Base-by-base conservation (phyloP, 1,140 invertebrate genomes). In the Stegodyphus mimosarum region DNA sequence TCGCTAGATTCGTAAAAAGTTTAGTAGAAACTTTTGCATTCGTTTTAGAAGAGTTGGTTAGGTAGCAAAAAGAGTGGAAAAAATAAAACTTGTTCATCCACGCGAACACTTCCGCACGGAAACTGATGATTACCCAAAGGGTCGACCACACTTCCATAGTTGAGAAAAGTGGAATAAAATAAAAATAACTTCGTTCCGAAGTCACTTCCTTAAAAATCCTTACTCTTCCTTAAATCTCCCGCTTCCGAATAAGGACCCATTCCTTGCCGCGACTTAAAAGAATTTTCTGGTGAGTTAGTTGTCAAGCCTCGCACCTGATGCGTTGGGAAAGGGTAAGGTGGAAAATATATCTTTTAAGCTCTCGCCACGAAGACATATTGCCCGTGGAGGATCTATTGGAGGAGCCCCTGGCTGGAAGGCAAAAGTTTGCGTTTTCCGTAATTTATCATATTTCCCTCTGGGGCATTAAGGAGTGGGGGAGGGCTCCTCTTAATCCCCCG, bases 361-460 rank as follows among this genome's bases (percentile, higher is more conserved):
- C 71, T 18, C 17, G 11, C 13, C 71, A 15, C 6, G 55, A 66
- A 83, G 80, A 74, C 80, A 72, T 60, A 81, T 72, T 81, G 66
- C 78, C 51, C 49, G 11, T 18, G 66, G 70, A 81, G 70, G 52
- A 81, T 81, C 53, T 81, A 71, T 81, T 72, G 78, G 78, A 71
- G 33, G n/a, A 49, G 49, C 33, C 33, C 6, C 66, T 64, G 9
- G 64, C 76, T 64, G 18, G 50, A 15, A 81, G 78, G 78, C 78
- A 81, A 83, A 83, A 83, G 80, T 83, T 83, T 83, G 80, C 80
- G 70, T 84, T 84, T 84, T 84, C 53, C 72, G 83, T 84, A 84
- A 84, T 84, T 84, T 84, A 84, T 84, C 83, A 84, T 84, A 84
- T 84, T 84, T 84, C 66, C 73, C 80, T 83, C 15, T 17, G 33